Evolutionary conservation across 2,797 vertebrate species (phyloP), one percentile per base, ranked within the genome.

Genomic region (Pseudochaenichthys georgianus): DNA sequence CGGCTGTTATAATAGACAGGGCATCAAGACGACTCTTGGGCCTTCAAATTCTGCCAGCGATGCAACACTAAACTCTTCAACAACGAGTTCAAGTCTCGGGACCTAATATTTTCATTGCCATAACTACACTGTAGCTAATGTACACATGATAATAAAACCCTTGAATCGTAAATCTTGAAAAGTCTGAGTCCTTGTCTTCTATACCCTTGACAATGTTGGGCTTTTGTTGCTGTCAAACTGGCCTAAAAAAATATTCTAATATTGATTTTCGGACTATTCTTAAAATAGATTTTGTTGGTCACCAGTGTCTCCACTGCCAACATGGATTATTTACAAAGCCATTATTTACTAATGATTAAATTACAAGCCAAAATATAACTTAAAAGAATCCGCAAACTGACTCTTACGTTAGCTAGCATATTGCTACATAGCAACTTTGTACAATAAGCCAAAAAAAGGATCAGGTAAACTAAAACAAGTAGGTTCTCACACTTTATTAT

Each of bases 1-100:
- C 16, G 78, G 76, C 64, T 80, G 77, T 82, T 89, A 87, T 87
- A 92, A 87, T 87, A 85, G 83, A 82, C 81, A 73, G 77, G 77
- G 78, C 76, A 82, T 88, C 73, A 80, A 70, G 82, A 67, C 80
- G 70, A 85, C 80, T 82, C 78, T 38, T 51, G 69, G 77, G 87
- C 77, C 77, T 87, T 83, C 72, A 70, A 80, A 88, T 67, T 85
- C 67, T 84, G 77, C 67, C 67, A 17, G 64, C 82, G 80, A 91
- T 83, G 84, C 82, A 86, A 90, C 75, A 84, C 53, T 72, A 45
- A 42, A 57, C 62, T 74, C 60, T 45, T 78, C 42, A 43, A 42
- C 41, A 52, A 61, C 71, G 41, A 65, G 71, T 81, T 82, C 43
- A 66, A 21, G 38, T 28, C 28, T 28, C 28, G 28, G 28, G 28